Evolutionary conservation across 2,797 vertebrate genomes (phyloP), one percentile per base, ranked within the genome.

Genomic region (Pipistrellus nathusii): DNA sequence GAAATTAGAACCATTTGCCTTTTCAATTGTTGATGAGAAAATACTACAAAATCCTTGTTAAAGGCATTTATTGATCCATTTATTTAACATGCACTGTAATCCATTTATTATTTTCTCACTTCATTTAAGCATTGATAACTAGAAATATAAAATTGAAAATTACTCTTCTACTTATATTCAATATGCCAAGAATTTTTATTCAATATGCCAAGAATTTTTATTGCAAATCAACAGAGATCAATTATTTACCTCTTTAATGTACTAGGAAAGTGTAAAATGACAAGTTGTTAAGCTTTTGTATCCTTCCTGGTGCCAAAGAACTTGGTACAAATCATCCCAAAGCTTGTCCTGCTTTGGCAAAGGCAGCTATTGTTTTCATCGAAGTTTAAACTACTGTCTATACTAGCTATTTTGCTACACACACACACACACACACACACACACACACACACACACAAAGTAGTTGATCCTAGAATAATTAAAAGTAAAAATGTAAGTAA

Each of bases 71-170:
- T 41, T 68, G 55, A 62, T 59, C 8, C 32, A 77, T 85, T 88
- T 85, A 85, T 66, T 91, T 85, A 89, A 30, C 69, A 81, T 68
- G 20, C 9, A 81, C 30, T 51, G 71, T 71, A 72, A 62, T 81
- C 6, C 32, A 89, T 85, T 91, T 93, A 78, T 48, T 72, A 64
- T 73, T 93, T 94, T 80, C 41, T 94, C 21, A 78, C 38, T 85
- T 91, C 14, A 89, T 66, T 51, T 73, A 81, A 77, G n/a, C 75
- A 82, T 27, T 62, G 18, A 68, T 88, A 78, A 53, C 62, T 80
- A 1, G 21, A 94, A 94, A 85, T 21, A 44, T 51, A 90, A 90
- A 83, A 84, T 25, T 91, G 30, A 88, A 88, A 95, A 93, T 92
- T 76, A 66, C 23, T 81, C 27, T 48, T 23, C 25, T 93, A 27